A percentile compares a stretch with the other conserved stretches of the same genome.
Evolutionary conservation across 1,140 invertebrate genomes (phyloP).

Genomic region (Formica selysi): DNA sequence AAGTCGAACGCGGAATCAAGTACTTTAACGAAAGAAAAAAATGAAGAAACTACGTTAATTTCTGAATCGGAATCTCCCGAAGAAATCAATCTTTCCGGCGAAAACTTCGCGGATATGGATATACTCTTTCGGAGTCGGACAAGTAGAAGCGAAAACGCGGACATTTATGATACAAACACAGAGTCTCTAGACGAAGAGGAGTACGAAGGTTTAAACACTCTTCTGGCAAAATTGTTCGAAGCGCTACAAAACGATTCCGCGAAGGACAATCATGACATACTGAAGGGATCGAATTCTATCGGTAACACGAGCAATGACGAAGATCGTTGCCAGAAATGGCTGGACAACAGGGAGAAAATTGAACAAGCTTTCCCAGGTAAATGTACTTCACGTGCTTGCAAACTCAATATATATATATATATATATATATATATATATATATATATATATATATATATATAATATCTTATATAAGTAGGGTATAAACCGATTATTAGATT

Average conservation of each 20-base stretch:
- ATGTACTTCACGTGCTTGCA: slow-evolving; percentile 14
- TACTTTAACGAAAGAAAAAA: background rate
- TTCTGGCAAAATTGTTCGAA: slow-evolving; percentile 73
- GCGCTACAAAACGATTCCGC: slow-evolving; percentile 70
- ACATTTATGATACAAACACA: no score
- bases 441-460: no score
- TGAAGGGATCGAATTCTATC: slow-evolving; percentile 61
- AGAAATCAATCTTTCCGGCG: background rate
- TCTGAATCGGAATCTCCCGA: background rate
- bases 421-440: no score
- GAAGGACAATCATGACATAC: slow-evolving; percentile 53
- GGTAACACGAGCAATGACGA: slow-evolving; percentile 64
- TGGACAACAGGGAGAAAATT: slow-evolving; percentile 80
- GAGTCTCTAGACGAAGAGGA: slow-evolving; percentile 67
- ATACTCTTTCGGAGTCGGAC: background rate
- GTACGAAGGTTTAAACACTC: slow-evolving; percentile 68
- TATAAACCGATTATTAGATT: no score
- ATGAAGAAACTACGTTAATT: no score
- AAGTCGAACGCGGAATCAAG: background rate
- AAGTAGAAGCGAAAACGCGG: background rate
- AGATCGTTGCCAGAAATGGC: slow-evolving; percentile 81
- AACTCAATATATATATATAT: no score
- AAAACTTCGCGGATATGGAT: background rate
- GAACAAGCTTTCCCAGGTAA: slow-evolving; percentile 81
- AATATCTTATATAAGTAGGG: no score